These are phyloP conservation scores for Petrolisthes cinctipes DNA, from an alignment of 2,888 invertebrate genomes.

Conservation along the genomic window DNA sequence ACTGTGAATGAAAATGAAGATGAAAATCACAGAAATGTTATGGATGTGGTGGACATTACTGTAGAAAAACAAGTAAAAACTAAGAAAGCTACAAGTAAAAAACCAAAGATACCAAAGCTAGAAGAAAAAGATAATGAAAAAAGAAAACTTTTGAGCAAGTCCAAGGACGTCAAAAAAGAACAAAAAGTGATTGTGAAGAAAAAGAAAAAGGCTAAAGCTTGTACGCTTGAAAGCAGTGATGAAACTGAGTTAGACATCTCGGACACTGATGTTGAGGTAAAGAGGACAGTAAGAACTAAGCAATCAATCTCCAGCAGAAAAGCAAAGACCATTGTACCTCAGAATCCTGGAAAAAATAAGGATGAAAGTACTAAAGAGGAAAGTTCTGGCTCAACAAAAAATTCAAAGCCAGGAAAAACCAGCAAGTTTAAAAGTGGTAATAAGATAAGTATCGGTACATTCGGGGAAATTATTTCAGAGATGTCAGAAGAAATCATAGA, in stretches of 20 bases:
- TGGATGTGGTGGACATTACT: neutral
- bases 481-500: no score
- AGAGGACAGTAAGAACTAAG: no score
- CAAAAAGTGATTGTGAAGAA: neutral
- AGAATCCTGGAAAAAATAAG: neutral
- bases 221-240: neutral
- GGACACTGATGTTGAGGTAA: neutral
- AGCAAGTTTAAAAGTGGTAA: no score
- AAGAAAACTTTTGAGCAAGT: neutral
- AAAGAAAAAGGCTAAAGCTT: neutral
- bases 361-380: neutral
- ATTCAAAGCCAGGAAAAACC: neutral
- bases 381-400: neutral
- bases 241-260: neutral
- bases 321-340: no score
- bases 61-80: neutral
- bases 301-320: no score
- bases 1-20: neutral
- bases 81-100: neutral
- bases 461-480: no score
- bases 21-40: neutral
- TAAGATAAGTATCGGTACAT: no score
- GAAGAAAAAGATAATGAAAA: neutral
- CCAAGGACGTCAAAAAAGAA: neutral
- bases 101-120: neutral